A percentile compares a stretch with the other conserved stretches of the same genome.
phyloP scores from a whole-genome alignment of 1,140 invertebrate species.

The Hycleus cichorii region DNA sequence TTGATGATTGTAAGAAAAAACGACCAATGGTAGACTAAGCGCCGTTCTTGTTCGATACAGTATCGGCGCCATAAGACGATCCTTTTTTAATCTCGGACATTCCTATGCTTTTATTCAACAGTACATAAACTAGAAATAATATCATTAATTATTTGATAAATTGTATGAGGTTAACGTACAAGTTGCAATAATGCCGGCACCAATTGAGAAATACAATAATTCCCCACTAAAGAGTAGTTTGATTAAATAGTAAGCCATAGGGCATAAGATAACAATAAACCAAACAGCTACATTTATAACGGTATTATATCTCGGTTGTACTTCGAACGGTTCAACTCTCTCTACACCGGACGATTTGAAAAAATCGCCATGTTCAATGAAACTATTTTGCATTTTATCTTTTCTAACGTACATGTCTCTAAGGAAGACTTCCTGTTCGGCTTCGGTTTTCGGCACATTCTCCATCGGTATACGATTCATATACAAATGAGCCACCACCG shows the following conservation, averaged over 20 bases:
- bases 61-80: constrained; percentile 64
- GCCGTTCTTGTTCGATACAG: constrained; percentile 4
- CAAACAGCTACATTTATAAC: constrained; percentile 66
- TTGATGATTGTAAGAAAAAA: too few species aligned
- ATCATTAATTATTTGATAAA: not conserved
- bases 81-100: constrained; percentile 78
- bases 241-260: constrained; percentile 62
- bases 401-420: constrained; percentile 74
- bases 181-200: constrained; percentile 54
- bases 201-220: constrained; percentile 62
- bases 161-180: constrained; percentile 54
- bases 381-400: constrained; percentile 76
- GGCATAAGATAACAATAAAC: constrained; percentile 60
- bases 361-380: constrained; percentile 74
- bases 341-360: constrained; percentile 65
- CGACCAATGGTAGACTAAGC: not conserved
- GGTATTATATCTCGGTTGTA: constrained; percentile 54
- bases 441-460: constrained; percentile 71
- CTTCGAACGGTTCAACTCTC: constrained; percentile 48
- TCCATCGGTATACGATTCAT: constrained; percentile 75
- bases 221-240: constrained; percentile 64
- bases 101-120: constrained; percentile 71
- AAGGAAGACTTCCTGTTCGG: constrained; percentile 71
- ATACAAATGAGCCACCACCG: constrained; percentile 67
- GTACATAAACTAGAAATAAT: constrained; percentile 60